Percentiles rank a stretch among this genome's conserved stretches.
Conservation (phyloP, 2,888 invertebrate genomes). For the Strigamia transsilvanica region DNA sequence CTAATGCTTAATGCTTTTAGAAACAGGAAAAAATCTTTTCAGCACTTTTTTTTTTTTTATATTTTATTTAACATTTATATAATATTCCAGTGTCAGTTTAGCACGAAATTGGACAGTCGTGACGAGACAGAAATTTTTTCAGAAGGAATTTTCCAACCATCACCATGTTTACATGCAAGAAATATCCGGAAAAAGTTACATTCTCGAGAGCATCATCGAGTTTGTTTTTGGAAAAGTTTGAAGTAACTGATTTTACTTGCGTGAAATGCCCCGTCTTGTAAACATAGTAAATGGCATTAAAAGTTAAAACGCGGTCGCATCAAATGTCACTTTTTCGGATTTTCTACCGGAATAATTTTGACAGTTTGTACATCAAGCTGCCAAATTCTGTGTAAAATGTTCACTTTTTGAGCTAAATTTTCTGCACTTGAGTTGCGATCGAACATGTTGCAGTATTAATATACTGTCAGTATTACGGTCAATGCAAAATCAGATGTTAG, state of each 20-base stretch:
- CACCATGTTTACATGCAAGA: too few species aligned
- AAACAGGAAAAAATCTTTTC: not conserved
- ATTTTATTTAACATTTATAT: not conserved
- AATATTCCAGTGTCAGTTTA: too few species aligned
- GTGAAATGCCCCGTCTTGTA: too few species aligned
- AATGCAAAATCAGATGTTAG: not conserved
- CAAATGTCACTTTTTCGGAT: not conserved
- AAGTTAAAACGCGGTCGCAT: not conserved
- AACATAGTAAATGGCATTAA: not conserved
- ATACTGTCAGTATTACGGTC: constrained; percentile 4
- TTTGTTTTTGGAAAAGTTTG: too few species aligned
- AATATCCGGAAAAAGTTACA: too few species aligned
- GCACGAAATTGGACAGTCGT: not conserved
- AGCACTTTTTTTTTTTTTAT: not conserved
- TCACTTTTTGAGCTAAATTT: not conserved
- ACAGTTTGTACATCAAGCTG: not conserved
- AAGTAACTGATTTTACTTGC: too few species aligned
- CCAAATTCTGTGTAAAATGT: not conserved
- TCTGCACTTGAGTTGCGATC: not conserved
- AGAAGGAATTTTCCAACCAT: not conserved
- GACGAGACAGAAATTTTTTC: not conserved
- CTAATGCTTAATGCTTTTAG: not conserved
- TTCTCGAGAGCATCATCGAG: too few species aligned
- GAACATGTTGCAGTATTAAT: not conserved
- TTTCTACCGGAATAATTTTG: not conserved